Evolutionary conservation across 64 coral and sea anemone genomes (phyloP).

Genomic region (Anthopleura sola): DNA sequence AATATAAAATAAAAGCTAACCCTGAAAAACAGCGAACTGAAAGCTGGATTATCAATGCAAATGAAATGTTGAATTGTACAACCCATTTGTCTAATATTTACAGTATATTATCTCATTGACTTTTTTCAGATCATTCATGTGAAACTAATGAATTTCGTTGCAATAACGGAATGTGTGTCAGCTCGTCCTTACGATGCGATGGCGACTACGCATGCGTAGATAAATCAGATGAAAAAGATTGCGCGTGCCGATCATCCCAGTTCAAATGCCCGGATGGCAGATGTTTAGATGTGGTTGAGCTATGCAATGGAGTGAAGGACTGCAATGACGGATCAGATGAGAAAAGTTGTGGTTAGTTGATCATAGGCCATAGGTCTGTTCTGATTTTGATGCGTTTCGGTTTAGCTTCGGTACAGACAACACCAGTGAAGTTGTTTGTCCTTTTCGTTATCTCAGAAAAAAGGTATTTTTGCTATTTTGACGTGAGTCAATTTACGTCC

Average conservation of each 20-base stretch:
- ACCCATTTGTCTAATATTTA: too few species aligned
- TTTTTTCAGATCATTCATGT: constrained; percentile 29
- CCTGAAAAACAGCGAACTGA: too few species aligned
- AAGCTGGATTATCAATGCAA: too few species aligned
- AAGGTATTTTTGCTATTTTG: too few species aligned
- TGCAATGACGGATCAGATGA: constrained; percentile 65
- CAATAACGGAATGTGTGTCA: constrained; percentile 56
- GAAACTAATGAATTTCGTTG: constrained; percentile 49
- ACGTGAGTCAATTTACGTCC: too few species aligned
- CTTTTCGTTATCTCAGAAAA: too few species aligned
- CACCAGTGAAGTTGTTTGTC: too few species aligned
- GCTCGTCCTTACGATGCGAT: constrained; percentile 49
- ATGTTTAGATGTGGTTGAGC: constrained; percentile 46
- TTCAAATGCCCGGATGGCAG: constrained; percentile 48
- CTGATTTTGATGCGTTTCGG: too few species aligned
- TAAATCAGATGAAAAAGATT: constrained; percentile 62
- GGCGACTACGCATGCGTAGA: constrained; percentile 56
- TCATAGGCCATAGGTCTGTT: neutral
- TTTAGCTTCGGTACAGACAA: too few species aligned
- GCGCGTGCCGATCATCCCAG: constrained; percentile 48
- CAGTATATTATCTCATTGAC: neutral
- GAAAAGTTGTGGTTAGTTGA: constrained; percentile 55
- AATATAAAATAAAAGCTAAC: too few species aligned
- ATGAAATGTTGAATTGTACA: too few species aligned
- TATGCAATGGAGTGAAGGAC: constrained; percentile 52